Base-by-base conservation (phyloP, 53 echinoderm and acorn worm species). In the Arbacia lixula region DNA sequence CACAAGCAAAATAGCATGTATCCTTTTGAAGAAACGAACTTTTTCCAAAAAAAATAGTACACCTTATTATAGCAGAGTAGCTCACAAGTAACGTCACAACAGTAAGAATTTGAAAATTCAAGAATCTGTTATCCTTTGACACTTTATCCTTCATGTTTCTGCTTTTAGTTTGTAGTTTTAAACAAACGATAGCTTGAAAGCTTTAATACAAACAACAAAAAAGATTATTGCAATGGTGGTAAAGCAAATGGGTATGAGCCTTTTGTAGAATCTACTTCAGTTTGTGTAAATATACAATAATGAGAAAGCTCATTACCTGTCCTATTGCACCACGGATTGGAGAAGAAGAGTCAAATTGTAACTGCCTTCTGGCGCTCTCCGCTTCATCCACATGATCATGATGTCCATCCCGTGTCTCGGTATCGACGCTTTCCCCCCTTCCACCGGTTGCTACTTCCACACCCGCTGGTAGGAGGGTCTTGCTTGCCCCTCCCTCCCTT, bases 281-380 rank as follows among this genome's bases (percentile, higher is more conserved):
- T n/a, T n/a, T n/a, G n/a, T n/a, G n/a, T n/a, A n/a, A n/a, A n/a
- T n/a, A n/a, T n/a, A n/a, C n/a, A n/a, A n/a, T n/a, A n/a, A n/a
- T n/a, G n/a, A n/a, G n/a, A n/a, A n/a, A n/a, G n/a, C 36, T 3
- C 35, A 58, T 40, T 78, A 78, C 79, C 40, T 78, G 79, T 36
- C 79, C 79, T 26, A 78, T 78, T 5, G 79, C 79, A 60, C 38
- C 60, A 60, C 60, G 24, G 26, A 78, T 78, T 25, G 79, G 61
- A 1, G 79, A 60, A 22, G 79, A 36, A 11, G 79, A 36, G 40
- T 60, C 61, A 57, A 60, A 78, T 11, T 78, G 21, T 41, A 60
- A 34, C 36, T 39, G 60, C 26, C 60, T 24, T 60, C 28, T 60
- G 11, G 60, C 79, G 28, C 60, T 19, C 14, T 78, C 60, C 14